Percentiles rank a stretch among this genome's conserved stretches.
phyloP scores from a whole-genome alignment of 2,888 invertebrate species.

The Cheilosia impressa region DNA sequence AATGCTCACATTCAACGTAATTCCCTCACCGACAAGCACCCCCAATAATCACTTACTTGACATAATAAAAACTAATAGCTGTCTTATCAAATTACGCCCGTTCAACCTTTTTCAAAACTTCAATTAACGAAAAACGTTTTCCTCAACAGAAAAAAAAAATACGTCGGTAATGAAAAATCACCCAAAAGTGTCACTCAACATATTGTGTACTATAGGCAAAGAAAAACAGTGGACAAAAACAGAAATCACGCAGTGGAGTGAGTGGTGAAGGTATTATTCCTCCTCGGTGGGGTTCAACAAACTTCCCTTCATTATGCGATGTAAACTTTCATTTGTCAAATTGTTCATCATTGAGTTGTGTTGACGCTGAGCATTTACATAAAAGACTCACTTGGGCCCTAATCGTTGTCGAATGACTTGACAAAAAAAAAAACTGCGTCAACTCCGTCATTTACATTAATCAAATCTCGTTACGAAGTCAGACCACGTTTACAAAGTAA shows the following conservation, averaged over 20 bases:
- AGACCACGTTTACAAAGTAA: slow-evolving; percentile 40
- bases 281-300: slow-evolving; percentile 34
- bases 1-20: no score
- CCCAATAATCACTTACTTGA: slow-evolving; percentile 2
- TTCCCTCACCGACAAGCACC: background rate
- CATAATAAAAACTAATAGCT: slow-evolving; percentile 60
- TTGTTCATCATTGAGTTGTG: slow-evolving; percentile 45
- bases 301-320: slow-evolving; percentile 12
- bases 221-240: background rate
- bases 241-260: slow-evolving; percentile 10
- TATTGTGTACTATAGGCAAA: background rate
- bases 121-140: slow-evolving; percentile 60
- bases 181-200: slow-evolving; percentile 26
- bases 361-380: slow-evolving; percentile 55
- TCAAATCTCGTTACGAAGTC: slow-evolving; percentile 63
- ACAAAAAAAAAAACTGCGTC: background rate
- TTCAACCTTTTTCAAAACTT: slow-evolving; percentile 63
- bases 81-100: slow-evolving; percentile 66
- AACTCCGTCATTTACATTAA: slow-evolving; percentile 51
- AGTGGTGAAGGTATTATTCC: background rate
- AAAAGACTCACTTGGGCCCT: slow-evolving; percentile 59
- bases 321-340: slow-evolving; percentile 67
- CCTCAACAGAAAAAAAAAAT: background rate
- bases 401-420: slow-evolving; percentile 41
- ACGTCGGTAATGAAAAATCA: slow-evolving; percentile 30